Evolutionary conservation across 2,888 invertebrate species (phyloP).

Genomic region (Lepidochitona cinerea): DNA sequence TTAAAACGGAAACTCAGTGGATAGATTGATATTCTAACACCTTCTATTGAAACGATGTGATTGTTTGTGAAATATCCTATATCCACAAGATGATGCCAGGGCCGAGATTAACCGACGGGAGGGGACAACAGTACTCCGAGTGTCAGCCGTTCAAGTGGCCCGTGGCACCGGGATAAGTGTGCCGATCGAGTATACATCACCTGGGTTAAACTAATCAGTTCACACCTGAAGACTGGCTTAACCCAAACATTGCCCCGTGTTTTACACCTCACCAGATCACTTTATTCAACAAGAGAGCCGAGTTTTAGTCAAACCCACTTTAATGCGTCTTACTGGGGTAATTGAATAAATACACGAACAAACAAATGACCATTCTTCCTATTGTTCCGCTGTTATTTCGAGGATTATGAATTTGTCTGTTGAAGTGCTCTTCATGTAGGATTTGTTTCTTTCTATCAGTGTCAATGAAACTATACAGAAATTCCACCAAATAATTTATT

Average conservation of each 20-base stretch:
- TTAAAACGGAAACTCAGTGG: too few species aligned
- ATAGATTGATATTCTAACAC: too few species aligned
- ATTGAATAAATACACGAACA: neutral
- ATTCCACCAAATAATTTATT: too few species aligned
- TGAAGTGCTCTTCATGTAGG: neutral
- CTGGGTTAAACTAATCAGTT: neutral
- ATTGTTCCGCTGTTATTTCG: neutral
- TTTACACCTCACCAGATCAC: neutral
- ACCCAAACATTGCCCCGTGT: too few species aligned
- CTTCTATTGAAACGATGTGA: too few species aligned
- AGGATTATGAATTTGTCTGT: neutral
- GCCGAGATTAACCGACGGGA: too few species aligned
- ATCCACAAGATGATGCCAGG: too few species aligned
- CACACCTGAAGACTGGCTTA: too few species aligned
- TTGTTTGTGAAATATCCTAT: too few species aligned
- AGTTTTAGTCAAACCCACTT: neutral
- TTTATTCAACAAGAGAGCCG: neutral
- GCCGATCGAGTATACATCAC: neutral
- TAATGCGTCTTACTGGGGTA: neutral
- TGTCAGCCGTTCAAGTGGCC: neutral
- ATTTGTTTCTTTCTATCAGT: neutral
- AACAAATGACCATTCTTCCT: neutral
- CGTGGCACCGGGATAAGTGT: neutral
- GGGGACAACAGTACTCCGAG: neutral
- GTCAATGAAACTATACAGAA: too few species aligned